Conservation (phyloP, 37 sponge, comb jelly and placozoan genomes). For the Cliona cf. orientalis region DNA sequence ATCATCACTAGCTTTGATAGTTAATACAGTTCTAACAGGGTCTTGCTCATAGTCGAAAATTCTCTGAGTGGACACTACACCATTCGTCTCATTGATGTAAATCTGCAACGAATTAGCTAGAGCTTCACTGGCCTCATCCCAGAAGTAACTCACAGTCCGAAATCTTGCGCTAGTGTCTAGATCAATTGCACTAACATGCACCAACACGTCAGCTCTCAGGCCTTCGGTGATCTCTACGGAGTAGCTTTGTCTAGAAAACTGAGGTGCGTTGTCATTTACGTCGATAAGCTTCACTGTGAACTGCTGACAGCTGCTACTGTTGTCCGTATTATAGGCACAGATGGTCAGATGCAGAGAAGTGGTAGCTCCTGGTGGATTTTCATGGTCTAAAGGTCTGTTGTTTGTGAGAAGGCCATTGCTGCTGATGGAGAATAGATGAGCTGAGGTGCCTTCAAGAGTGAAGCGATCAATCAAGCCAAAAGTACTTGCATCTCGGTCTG, state of each 20-base stretch:
- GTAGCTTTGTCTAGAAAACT: conserved; percentile 28
- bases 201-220: not conserved
- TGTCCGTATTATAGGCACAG: conserved; percentile 50
- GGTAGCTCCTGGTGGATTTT: conserved; percentile 1
- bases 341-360: conserved; percentile 24
- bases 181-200: conserved; percentile 34
- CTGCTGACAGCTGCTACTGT: conserved; percentile 1
- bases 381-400: conserved; percentile 41
- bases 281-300: conserved; percentile 42
- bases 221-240: conserved; percentile 27
- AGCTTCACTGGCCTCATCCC: not conserved
- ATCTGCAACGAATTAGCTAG: conserved; percentile 14
- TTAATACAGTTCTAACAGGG: conserved; percentile 4
- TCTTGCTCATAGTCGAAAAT: conserved; percentile 65
- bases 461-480: conserved; percentile 27
- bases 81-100: not conserved
- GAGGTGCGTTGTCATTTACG: conserved; percentile 60
- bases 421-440: conserved; percentile 24
- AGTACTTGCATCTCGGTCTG: conserved; percentile 42
- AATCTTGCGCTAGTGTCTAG: conserved; percentile 11
- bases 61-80: not conserved
- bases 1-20: conserved; percentile 38
- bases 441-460: not conserved
- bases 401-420: conserved; percentile 34
- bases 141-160: conserved; percentile 15